Percentiles rank a stretch among this genome's conserved stretches.
Evolutionary conservation across 2,797 vertebrate genomes (phyloP).

Genomic region (Prunella strophiata): DNA sequence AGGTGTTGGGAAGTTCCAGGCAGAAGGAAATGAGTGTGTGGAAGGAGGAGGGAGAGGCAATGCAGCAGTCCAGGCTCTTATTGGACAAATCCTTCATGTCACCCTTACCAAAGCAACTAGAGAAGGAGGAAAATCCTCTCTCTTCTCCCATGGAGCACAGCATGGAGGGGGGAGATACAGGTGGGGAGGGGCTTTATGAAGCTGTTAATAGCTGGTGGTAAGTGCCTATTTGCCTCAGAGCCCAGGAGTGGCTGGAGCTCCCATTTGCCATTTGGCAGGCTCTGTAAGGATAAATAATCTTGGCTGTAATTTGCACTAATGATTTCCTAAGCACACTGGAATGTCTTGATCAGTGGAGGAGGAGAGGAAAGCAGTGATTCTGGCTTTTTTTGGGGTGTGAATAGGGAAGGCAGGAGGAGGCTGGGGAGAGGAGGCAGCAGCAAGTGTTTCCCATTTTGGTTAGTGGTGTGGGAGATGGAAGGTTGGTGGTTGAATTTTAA

Average conservation of each 20-base stretch:
- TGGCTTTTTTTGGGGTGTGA: slow-evolving; percentile 10
- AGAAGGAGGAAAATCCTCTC: background rate
- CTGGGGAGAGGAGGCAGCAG: background rate
- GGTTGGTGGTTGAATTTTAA: background rate
- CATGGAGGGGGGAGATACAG: background rate
- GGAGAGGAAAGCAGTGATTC: background rate
- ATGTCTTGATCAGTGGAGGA: background rate
- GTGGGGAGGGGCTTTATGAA: background rate
- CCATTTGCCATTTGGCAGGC: background rate
- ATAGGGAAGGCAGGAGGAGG: slow-evolving; percentile 7
- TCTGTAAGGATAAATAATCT: slow-evolving; percentile 15
- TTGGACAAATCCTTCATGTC: background rate
- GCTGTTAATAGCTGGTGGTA: background rate
- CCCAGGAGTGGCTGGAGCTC: background rate
- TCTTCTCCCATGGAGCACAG: rapidly evolving
- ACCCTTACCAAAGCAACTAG: background rate
- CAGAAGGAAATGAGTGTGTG: background rate
- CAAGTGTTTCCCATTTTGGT: background rate
- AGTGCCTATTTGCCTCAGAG: background rate
- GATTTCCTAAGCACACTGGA: background rate
- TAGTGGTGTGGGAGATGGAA: slow-evolving; percentile 5
- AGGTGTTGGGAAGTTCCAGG: background rate
- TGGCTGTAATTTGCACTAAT: background rate
- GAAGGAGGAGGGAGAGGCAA: background rate
- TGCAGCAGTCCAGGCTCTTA: background rate